Base-by-base conservation (phyloP, 2,797 vertebrate species). In the Acridotheres tristis region DNA sequence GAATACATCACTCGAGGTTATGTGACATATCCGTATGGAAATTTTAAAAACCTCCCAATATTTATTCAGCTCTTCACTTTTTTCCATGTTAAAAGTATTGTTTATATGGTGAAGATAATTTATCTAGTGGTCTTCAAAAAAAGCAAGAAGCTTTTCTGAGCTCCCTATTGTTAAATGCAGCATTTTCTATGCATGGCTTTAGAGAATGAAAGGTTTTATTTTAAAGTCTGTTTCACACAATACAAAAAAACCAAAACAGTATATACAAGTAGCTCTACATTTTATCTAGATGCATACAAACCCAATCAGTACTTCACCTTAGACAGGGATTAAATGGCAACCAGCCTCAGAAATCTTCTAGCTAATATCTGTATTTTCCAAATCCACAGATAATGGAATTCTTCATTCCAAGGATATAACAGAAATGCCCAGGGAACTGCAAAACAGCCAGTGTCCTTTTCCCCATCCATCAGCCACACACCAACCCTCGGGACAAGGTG, bases 121-220 rank as follows among this genome's bases (percentile, higher is more conserved):
- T 57, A 59, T 5, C 48, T 82, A 26, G 9, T 57, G 72, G 40
- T 76, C 36, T 81, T 67, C 73, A 74, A 57, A 88, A 11, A 69
- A 34, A 61, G 25, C 62, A 90, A 69, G 62, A 80, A 80, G 4
- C 21, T 82, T 73, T 75, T 50, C 14, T 87, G 48, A 92, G 26
- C 29, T 81, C 42, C 62, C 48, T 71, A 0, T 48, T 54, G 50
- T 68, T 82, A 67, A 87, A 90, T 63, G 82, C 67, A 89, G 80
- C 43, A 79, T 93, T 82, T 95, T 53, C 47, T 90, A 54, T 69
- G 88, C 40, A 74, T 36, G 84, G 48, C 72, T 95, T 95, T 54
- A 91, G 80, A 95, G 81, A 93, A 93, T 82, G 15, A 92, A 84
- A 90, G n/a, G 16, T 76, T 96, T 96, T 95, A 95, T 96, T 97